Evolutionary conservation across 64 coral and sea anemone species (phyloP).

Genomic region (Montipora capricornis): DNA sequence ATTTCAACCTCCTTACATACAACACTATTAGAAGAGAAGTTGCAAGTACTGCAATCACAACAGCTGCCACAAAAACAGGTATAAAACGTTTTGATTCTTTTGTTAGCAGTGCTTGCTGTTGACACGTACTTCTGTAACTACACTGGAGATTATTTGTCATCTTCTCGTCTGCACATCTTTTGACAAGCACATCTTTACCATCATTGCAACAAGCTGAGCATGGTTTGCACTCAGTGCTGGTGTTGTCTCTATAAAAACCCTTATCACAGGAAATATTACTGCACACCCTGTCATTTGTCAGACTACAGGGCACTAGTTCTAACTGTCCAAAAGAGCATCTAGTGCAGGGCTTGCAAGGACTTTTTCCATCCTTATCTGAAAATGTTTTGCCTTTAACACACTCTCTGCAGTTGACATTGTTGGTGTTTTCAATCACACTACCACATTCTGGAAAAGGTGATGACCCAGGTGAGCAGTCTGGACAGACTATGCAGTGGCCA

Average conservation of each 20-base stretch:
- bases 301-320: constrained; percentile 37
- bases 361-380: constrained; percentile 8
- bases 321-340: constrained; percentile 49
- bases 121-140: constrained; percentile 33
- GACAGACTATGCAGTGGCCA: constrained; percentile 24
- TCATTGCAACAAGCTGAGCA: constrained; percentile 69
- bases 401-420: neutral
- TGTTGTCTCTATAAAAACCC: constrained; percentile 47
- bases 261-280: constrained; percentile 36
- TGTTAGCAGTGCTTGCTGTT: neutral
- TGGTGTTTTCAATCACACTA: constrained; percentile 10
- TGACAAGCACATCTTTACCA: constrained; percentile 17
- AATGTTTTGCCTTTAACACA: constrained; percentile 39
- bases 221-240: constrained; percentile 21
- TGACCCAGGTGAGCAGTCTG: neutral
- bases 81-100: neutral
- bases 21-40: no score
- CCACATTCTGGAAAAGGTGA: constrained; percentile 40
- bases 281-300: constrained; percentile 65
- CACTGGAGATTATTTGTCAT: constrained; percentile 49
- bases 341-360: constrained; percentile 42
- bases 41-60: neutral
- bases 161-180: constrained; percentile 45
- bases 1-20: neutral
- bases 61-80: neutral